Percentiles rank a stretch among this genome's conserved stretches.
These are phyloP conservation scores for Sepiola atlantica DNA, from an alignment of 2,888 invertebrate species.

Conservation along the genomic window DNA sequence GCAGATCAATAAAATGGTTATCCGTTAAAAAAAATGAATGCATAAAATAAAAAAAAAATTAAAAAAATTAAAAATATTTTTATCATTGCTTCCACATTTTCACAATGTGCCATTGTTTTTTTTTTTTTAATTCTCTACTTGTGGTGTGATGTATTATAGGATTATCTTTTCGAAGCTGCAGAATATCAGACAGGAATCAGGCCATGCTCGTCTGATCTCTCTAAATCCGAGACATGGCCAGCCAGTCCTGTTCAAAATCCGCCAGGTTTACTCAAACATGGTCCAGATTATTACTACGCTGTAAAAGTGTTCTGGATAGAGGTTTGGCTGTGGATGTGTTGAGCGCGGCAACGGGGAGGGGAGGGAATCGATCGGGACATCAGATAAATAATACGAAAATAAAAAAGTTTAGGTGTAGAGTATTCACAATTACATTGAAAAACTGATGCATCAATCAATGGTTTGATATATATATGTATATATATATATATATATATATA, in stretches of 20 bases:
- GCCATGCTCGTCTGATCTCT: background rate
- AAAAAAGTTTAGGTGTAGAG: background rate
- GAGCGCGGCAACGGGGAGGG: background rate
- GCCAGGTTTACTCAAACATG: background rate
- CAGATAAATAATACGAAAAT: background rate
- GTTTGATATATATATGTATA: background rate
- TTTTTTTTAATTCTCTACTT: background rate
- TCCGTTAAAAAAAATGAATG: background rate
- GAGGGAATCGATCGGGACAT: background rate
- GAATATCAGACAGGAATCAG: slow-evolving; percentile 13
- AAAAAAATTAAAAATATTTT: background rate
- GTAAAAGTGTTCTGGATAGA: background rate
- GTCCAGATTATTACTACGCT: background rate
- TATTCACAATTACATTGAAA: background rate
- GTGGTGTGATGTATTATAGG: background rate
- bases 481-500: slow-evolving; percentile 17
- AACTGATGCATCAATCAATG: background rate
- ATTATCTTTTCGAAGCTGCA: background rate
- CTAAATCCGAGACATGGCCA: slow-evolving; percentile 32
- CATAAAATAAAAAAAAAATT: background rate
- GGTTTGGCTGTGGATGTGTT: background rate
- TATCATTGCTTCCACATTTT: background rate
- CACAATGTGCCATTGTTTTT: slow-evolving; percentile 9
- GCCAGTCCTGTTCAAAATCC: slow-evolving; percentile 4
- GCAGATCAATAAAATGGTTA: background rate